Percentiles rank a stretch among this genome's conserved stretches.
phyloP scores from a whole-genome alignment of 2,888 invertebrate genomes.

The Microctonus aethiopoides region DNA sequence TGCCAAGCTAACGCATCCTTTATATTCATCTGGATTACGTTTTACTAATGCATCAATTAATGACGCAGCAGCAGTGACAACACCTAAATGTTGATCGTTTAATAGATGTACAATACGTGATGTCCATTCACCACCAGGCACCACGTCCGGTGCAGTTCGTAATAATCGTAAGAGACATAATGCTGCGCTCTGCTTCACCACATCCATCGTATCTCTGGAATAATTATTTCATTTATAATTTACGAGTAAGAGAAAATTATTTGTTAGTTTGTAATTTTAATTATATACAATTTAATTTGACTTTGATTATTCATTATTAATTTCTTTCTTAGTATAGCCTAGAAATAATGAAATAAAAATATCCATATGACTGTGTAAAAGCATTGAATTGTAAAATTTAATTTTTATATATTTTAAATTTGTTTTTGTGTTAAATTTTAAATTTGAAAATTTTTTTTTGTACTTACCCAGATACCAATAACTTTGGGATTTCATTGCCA shows the following conservation, averaged over 20 bases:
- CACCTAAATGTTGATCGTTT: constrained; percentile 99
- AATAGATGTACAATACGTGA: constrained; percentile 97
- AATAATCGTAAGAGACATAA: constrained; percentile 93
- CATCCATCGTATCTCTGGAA: constrained; percentile 96
- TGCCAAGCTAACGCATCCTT: constrained; percentile 97
- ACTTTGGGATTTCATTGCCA: constrained; percentile 96
- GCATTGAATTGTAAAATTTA: not conserved
- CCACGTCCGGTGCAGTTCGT: constrained; percentile 94
- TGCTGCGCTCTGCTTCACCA: constrained; percentile 99
- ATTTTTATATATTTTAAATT: constrained; percentile 14
- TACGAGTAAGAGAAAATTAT: too few species aligned
- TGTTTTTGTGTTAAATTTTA: constrained; percentile 7
- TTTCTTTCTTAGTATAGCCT: constrained; percentile 51
- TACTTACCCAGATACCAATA: constrained; percentile 93
- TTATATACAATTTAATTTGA: too few species aligned
- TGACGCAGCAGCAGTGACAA: constrained; percentile 98
- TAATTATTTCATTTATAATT: too few species aligned
- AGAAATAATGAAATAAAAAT: constrained; percentile 39
- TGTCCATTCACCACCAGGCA: constrained; percentile 98
- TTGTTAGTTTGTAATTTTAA: too few species aligned
- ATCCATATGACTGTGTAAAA: constrained; percentile 29
- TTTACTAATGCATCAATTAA: constrained; percentile 98
- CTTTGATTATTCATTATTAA: too few species aligned
- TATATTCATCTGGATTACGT: constrained; percentile 99
- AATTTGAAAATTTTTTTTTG: constrained; percentile 14